A percentile compares a stretch with the other conserved stretches of the same genome.
These are phyloP conservation scores for Nothobranchius furzeri DNA, from an alignment of 2,113 vertebrate genomes.

Conservation along the genomic window DNA sequence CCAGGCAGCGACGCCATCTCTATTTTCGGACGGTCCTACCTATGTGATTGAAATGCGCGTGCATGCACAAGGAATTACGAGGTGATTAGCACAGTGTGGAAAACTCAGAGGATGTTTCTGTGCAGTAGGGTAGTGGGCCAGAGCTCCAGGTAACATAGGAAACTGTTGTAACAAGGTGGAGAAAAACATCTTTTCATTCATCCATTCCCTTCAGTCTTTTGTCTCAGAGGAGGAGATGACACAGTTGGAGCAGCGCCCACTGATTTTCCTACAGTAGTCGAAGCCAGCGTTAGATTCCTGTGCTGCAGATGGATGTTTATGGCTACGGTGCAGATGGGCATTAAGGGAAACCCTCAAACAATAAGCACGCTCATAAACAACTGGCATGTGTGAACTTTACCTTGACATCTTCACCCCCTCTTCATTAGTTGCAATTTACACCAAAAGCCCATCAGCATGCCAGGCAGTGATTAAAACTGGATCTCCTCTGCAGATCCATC, in stretches of 20 bases:
- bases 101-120: slow-evolving; percentile 44
- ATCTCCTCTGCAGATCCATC: slow-evolving; percentile 16
- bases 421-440: slow-evolving; percentile 53
- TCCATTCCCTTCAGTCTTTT: slow-evolving; percentile 41
- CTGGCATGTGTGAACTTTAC: slow-evolving; percentile 47
- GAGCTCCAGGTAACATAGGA: slow-evolving; percentile 64
- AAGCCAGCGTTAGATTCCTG: slow-evolving; percentile 50
- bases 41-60: slow-evolving; percentile 63
- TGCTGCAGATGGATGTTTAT: slow-evolving; percentile 67
- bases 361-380: slow-evolving; percentile 53
- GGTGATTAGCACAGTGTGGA: slow-evolving; percentile 58
- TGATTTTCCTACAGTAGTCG: slow-evolving; percentile 44
- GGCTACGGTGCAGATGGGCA: slow-evolving; percentile 50
- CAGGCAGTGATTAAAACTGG: slow-evolving; percentile 38
- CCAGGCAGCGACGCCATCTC: slow-evolving; percentile 47
- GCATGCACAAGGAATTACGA: slow-evolving; percentile 54
- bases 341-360: slow-evolving; percentile 64
- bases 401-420: slow-evolving; percentile 24
- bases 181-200: slow-evolving; percentile 58
- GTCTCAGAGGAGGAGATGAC: slow-evolving; percentile 62
- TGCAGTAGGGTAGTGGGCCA: slow-evolving; percentile 50
- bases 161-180: slow-evolving; percentile 64
- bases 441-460: slow-evolving; percentile 2
- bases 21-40: slow-evolving; percentile 65
- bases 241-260: slow-evolving; percentile 61